A percentile compares a stretch with the other conserved stretches of the same genome.
These are phyloP conservation scores for Nannobrachium achirus DNA, from an alignment of 2,113 vertebrate genomes.

Conservation along the genomic window DNA sequence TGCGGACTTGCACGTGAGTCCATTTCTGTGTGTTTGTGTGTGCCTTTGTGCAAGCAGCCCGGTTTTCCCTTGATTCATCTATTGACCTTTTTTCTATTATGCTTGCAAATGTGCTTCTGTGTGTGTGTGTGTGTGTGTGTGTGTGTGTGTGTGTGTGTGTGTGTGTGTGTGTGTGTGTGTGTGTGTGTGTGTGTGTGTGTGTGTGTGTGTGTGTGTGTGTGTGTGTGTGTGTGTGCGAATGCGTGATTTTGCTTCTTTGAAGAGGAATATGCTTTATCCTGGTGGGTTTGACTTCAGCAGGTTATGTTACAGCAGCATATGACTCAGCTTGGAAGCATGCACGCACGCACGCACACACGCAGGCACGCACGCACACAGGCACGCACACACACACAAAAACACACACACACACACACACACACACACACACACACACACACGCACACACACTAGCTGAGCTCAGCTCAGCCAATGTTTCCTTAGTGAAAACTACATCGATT, in stretches of 20 bases:
- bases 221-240: constrained; percentile 8
- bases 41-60: no score
- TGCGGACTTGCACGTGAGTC: no score
- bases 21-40: no score
- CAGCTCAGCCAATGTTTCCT: constrained; percentile 49
- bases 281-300: constrained; percentile 49
- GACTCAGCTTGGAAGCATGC: constrained; percentile 10
- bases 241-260: constrained; percentile 38
- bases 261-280: constrained; percentile 22
- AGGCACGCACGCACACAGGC: no score
- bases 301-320: constrained; percentile 38
- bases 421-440: constrained; percentile 1
- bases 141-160: no score
- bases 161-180: no score
- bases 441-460: constrained; percentile 9
- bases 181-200: no score
- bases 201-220: constrained; percentile 19
- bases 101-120: no score
- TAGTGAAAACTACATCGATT: constrained; percentile 56
- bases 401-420: constrained; percentile 2
- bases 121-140: constrained; percentile 4
- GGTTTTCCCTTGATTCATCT: no score
- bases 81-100: no score
- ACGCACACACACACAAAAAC: not conserved
- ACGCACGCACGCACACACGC: no score